Evolutionary conservation across 2,888 invertebrate species (phyloP).

Genomic region (Sinhomidia bicolor): DNA sequence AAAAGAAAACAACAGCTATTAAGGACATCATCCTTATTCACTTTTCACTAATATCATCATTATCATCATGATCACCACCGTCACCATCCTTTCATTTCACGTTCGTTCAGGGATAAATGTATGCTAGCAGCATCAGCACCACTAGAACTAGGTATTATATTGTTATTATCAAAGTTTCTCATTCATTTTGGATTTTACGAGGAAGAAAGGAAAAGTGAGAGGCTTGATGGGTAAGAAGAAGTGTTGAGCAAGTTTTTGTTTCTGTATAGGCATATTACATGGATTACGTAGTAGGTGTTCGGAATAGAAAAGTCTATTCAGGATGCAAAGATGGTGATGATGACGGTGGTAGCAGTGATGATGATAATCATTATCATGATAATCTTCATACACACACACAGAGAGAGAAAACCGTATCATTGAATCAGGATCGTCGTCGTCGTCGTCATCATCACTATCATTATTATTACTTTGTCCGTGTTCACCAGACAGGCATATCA

Average conservation of each 20-base stretch:
- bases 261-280: too few species aligned
- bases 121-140: not conserved
- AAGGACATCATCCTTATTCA: too few species aligned
- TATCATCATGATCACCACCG: not conserved
- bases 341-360: too few species aligned
- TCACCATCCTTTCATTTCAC: not conserved
- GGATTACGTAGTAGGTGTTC: too few species aligned
- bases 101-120: not conserved
- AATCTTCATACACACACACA: slow-evolving; percentile 7
- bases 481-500: slow-evolving; percentile 9
- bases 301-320: too few species aligned
- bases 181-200: slow-evolving; percentile 23
- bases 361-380: too few species aligned
- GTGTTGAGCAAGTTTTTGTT: slow-evolving; percentile 8
- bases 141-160: not conserved
- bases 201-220: not conserved
- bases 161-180: slow-evolving; percentile 18
- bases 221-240: not conserved
- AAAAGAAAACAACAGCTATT: slow-evolving; percentile 31
- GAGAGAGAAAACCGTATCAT: slow-evolving; percentile 32
- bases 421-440: too few species aligned
- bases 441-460: too few species aligned
- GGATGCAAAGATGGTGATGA: not conserved
- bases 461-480: slow-evolving; percentile 46
- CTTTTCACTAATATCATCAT: too few species aligned